Evolutionary conservation across 2,113 vertebrate genomes (phyloP).

Genomic region (Oenanthe melanoleuca): DNA sequence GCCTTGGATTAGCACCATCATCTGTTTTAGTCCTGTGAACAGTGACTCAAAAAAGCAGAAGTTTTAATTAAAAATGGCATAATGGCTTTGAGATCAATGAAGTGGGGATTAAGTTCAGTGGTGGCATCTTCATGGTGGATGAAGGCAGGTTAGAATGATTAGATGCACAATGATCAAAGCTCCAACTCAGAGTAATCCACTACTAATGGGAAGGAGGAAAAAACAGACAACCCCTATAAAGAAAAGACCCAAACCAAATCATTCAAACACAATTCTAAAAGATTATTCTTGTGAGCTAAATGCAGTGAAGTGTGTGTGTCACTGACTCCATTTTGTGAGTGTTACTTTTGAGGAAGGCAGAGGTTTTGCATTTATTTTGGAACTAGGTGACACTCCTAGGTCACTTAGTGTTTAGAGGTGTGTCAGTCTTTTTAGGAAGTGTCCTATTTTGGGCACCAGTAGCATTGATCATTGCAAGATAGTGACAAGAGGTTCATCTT

Average conservation of each 20-base stretch:
- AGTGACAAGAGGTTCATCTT: background rate
- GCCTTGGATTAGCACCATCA: background rate
- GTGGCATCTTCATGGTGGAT: background rate
- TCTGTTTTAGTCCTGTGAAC: background rate
- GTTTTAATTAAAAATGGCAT: background rate
- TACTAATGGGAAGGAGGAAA: background rate
- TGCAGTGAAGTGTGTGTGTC: background rate
- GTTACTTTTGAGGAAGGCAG: background rate
- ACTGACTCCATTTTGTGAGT: conserved; percentile 27
- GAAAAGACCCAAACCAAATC: accelerated
- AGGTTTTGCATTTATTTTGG: background rate
- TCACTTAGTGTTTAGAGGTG: background rate
- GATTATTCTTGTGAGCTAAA: background rate
- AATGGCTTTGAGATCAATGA: background rate
- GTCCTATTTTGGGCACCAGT: background rate
- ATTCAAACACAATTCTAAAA: background rate
- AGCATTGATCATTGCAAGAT: background rate
- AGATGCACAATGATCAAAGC: background rate
- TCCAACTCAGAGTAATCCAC: background rate
- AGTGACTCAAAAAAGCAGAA: background rate
- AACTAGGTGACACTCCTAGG: background rate
- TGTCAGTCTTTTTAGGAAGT: background rate
- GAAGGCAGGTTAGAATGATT: background rate
- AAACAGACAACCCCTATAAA: accelerated
- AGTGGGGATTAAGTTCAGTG: background rate